A percentile compares a stretch with the other conserved stretches of the same genome.
These are phyloP conservation scores for Heterohyrax brucei DNA, from an alignment of 2,797 vertebrate species.

Conservation along the genomic window DNA sequence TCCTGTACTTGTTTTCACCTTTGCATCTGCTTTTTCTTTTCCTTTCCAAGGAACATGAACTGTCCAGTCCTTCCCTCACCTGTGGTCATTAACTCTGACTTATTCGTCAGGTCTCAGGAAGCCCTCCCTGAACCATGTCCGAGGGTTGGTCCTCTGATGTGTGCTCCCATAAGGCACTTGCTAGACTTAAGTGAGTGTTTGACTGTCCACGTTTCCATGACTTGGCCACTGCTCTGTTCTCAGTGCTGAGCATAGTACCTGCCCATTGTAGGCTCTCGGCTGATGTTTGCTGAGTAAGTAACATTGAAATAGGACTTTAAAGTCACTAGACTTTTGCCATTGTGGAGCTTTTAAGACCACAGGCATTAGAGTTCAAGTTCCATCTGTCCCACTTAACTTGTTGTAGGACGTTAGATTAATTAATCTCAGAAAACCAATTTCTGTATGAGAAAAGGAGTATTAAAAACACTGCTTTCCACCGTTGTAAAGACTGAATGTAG, in stretches of 20 bases:
- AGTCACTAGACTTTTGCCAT: background rate
- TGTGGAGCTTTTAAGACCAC: constrained; percentile 45
- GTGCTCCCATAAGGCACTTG: background rate
- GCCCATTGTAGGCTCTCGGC: background rate
- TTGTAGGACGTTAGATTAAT: background rate
- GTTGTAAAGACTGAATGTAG: constrained; percentile 57
- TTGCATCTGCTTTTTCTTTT: background rate
- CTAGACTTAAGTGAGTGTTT: background rate
- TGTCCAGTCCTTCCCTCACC: background rate
- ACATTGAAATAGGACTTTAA: constrained; percentile 47
- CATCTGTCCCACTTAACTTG: constrained; percentile 12
- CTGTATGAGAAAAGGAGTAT: constrained; percentile 41
- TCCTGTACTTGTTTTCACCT: constrained; percentile 20
- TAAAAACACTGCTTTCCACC: constrained; percentile 30
- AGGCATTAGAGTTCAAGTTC: background rate
- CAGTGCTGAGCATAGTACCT: background rate
- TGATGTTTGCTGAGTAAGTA: constrained; percentile 53
- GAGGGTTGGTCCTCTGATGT: background rate
- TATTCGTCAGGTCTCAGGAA: constrained; percentile 49
- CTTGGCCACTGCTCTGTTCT: background rate
- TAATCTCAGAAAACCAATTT: constrained; percentile 64
- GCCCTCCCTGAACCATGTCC: background rate
- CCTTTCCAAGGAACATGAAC: constrained; percentile 20
- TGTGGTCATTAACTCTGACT: background rate
- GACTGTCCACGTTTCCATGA: background rate